Evolutionary conservation across 2,113 vertebrate species (phyloP).

Genomic region (Xenopus borealis): DNA sequence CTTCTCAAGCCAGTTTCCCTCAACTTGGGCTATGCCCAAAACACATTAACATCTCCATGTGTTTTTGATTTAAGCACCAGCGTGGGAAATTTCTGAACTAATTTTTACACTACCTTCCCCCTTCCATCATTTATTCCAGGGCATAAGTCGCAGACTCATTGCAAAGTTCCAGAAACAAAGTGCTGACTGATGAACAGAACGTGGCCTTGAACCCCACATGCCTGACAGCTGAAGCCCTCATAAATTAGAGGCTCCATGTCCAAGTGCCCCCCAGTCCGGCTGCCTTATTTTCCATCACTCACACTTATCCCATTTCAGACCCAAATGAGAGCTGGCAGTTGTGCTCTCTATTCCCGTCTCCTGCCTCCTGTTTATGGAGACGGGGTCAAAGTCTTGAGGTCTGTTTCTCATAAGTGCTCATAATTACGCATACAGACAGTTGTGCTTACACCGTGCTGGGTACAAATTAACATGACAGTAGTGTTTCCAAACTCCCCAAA

Average conservation of each 20-base stretch:
- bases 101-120: constrained; percentile 46
- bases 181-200: constrained; percentile 63
- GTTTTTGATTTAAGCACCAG: constrained; percentile 64
- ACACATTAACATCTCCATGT: constrained; percentile 62
- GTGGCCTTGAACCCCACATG: constrained; percentile 57
- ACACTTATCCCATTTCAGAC: constrained; percentile 58
- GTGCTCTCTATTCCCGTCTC: constrained; percentile 53
- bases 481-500: constrained; percentile 43
- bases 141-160: constrained; percentile 57
- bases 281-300: constrained; percentile 60
- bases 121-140: constrained; percentile 55
- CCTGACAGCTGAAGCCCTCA: constrained; percentile 52
- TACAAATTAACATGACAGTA: constrained; percentile 25
- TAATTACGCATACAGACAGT: constrained; percentile 56
- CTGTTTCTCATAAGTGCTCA: constrained; percentile 57
- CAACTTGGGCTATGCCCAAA: constrained; percentile 55
- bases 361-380: constrained; percentile 56
- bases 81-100: constrained; percentile 52
- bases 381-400: constrained; percentile 55
- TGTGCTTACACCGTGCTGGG: constrained; percentile 37
- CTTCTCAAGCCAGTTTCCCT: constrained; percentile 49
- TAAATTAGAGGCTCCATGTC: constrained; percentile 54
- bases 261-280: constrained; percentile 53
- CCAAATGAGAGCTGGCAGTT: constrained; percentile 62
- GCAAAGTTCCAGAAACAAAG: constrained; percentile 58